A percentile compares a stretch with the other conserved stretches of the same genome.
phyloP scores from a whole-genome alignment of 2,113 vertebrate genomes.

The Brachyhypopomus gauderio region DNA sequence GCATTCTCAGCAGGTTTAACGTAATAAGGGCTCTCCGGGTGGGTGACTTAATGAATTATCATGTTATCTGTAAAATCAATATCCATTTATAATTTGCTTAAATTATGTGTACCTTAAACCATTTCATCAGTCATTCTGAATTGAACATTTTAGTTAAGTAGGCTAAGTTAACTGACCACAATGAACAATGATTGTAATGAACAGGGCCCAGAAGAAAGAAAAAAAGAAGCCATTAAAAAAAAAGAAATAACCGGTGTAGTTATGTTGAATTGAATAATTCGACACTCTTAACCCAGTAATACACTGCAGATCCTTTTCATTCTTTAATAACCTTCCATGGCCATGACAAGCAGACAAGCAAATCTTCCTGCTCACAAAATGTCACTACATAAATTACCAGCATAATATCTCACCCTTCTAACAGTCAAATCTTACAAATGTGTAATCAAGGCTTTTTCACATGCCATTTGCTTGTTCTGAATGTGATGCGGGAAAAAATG shows the following conservation, averaged over 20 bases:
- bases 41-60: neutral
- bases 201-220: too few relatives aligned
- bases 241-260: too few relatives aligned
- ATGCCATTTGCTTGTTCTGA: neutral
- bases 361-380: neutral
- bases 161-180: too few relatives aligned
- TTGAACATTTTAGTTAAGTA: neutral
- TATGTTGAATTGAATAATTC: too few relatives aligned
- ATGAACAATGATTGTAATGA: too few relatives aligned
- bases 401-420: neutral
- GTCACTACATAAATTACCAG: constrained; percentile 11
- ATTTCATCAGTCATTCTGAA: neutral
- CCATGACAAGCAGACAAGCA: neutral
- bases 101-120: neutral
- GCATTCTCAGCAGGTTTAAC: neutral
- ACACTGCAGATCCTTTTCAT: too few relatives aligned
- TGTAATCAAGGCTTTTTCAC: neutral
- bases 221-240: too few relatives aligned
- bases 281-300: too few relatives aligned
- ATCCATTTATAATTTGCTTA: neutral
- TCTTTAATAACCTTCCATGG: neutral
- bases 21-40: neutral
- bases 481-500: neutral
- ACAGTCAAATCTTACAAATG: neutral
- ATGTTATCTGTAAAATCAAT: neutral